Evolutionary conservation across 2,888 invertebrate genomes (phyloP), one percentile per base, ranked within the genome.

Genomic region (Lithodes maja): DNA sequence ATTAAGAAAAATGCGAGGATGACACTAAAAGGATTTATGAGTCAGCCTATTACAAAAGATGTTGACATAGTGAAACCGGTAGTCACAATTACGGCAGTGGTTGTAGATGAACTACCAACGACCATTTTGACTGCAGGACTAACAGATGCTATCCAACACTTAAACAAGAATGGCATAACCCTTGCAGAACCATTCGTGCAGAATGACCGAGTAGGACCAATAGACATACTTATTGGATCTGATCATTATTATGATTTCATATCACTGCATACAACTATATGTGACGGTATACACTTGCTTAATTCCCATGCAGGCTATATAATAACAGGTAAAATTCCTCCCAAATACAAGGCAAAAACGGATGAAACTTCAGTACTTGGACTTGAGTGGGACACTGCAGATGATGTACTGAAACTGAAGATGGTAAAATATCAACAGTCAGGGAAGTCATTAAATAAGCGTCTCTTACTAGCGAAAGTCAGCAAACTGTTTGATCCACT

Each of bases 251-350:
- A 79, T 79, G 79, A 79, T 79, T 79, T 79, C 9, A 79, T 79
- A 2, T 79, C 79, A 0, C 54, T 54, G 2, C 52, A 53, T n/a
- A 54, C 49, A 53, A 53, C 33, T 15, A 53, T 52, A 9, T 3
- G 79, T 53, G 79, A 79, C 1, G 79, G 79, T n/a, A 54, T 79
- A 79, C 79, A 79, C 17, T 79, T 79, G 9, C 15, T 79, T n/a
- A 79, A 79, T 1, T 79, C 79, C 1, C 79, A 53, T 79, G 9
- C 79, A 17, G 79, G 79, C 52, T 79, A n/a, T 54, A 2, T 79
- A 1, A 79, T 79, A 1, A 79, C 79, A 79, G 79, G 79, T 12
- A 79, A 79, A 79, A 79, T 79, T 79, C 79, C 79, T 79, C 53
- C 12, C 5, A 54, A 79, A 12, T 79, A 77, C 17, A 50, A 17